Conservation (phyloP, 1,140 invertebrate species). For the Drosophila lacteicornis region DNA sequence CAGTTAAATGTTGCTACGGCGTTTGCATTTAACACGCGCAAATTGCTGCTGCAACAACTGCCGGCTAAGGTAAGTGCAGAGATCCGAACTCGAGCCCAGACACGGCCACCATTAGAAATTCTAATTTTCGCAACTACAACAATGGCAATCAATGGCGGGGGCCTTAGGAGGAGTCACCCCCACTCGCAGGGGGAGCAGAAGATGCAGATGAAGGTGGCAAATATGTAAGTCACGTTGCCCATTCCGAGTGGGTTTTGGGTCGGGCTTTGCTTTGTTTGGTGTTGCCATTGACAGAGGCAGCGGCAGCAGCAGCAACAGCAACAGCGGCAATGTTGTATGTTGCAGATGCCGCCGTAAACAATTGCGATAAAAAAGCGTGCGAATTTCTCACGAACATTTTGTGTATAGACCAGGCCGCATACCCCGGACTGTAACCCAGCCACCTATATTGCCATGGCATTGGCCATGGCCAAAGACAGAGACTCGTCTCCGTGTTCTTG, state of each 20-base stretch:
- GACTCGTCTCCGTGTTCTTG: slow-evolving; percentile 64
- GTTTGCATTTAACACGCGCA: slow-evolving; percentile 81
- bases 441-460: slow-evolving; percentile 47
- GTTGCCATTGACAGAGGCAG: slow-evolving; percentile 74
- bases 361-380: slow-evolving; percentile 83
- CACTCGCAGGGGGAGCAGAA: slow-evolving; percentile 49
- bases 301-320: slow-evolving; percentile 34
- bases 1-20: slow-evolving; percentile 76
- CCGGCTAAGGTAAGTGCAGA: slow-evolving; percentile 22
- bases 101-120: slow-evolving; percentile 77
- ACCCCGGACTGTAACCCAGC: slow-evolving; percentile 49
- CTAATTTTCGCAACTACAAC: slow-evolving; percentile 65
- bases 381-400: slow-evolving; percentile 81
- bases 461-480: slow-evolving; percentile 40
- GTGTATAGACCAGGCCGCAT: slow-evolving; percentile 37
- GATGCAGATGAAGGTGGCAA: slow-evolving; percentile 75
- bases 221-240: slow-evolving; percentile 81
- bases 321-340: slow-evolving; percentile 53
- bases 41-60: slow-evolving; percentile 74
- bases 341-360: slow-evolving; percentile 82
- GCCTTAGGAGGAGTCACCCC: slow-evolving; percentile 58
- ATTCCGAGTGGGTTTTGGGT: slow-evolving; percentile 47
- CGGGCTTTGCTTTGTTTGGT: slow-evolving; percentile 78
- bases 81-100: slow-evolving; percentile 42
- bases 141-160: slow-evolving; percentile 56